Base-by-base conservation (phyloP, 35 echinoderm and acorn worm species). In the Apostichopus parvimensis region DNA sequence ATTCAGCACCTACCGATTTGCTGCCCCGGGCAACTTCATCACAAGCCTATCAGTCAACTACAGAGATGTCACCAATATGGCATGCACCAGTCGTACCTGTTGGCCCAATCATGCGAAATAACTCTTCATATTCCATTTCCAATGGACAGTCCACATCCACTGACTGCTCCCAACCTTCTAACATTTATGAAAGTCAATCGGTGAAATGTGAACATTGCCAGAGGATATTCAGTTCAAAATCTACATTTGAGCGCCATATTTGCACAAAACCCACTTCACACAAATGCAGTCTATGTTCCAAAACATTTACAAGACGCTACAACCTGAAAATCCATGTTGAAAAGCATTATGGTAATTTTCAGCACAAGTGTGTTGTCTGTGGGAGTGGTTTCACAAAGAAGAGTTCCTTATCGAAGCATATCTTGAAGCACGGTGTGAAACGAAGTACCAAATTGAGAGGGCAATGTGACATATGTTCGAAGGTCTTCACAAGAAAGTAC, bases 281-380 rank as follows among this genome's bases (percentile, higher is more conserved):
- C 18, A 83, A 83, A 83, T 83, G 80, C 52, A 57, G 52, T 52
- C 80, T 83, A 5, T 83, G 80, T 52, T 83, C 80, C n/a, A 83
- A 83, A 54, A 83, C 80, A 10, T 83, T 83, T 57, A 83, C 80
- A 8, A 83, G 80, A 57, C n/a, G 80, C 8, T 83, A 83, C 80
- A 83, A 83, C 52, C 21, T 83, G 9, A 83, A 83, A 57, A 83
- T 83, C 45, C 80, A 83, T 0, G 80, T 83, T 0, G 20, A 83
- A 12, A 83, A 83, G 45, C 80, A 83, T 54, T 83, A 34, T 83
- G 80, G 80, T 54, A 21, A 83, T 12, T 83, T 83, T 52, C 80
- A n/a, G 23, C 80, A 83, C 52, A 7, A 26, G 15, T 83, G 80
- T 83, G 52, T 54, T 45, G 52, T 83, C 9, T 83, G 80, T 57